phyloP scores from a whole-genome alignment of 1,140 invertebrate genomes.

The Philaenus spumarius region DNA sequence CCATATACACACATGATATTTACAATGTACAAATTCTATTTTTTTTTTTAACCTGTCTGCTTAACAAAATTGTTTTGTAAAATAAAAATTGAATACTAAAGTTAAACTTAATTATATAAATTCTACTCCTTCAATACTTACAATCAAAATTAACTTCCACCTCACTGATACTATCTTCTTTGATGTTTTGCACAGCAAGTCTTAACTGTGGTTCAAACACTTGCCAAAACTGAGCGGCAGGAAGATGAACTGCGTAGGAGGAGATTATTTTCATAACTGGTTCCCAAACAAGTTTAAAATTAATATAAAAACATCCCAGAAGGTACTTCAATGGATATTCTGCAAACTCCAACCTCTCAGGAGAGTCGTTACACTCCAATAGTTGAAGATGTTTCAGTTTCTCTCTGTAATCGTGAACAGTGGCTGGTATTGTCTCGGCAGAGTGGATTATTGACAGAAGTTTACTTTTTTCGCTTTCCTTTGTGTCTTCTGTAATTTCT shows the following conservation, averaged over 20 bases:
- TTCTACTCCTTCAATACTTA: too few relatives aligned
- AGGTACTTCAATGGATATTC: conserved; percentile 61
- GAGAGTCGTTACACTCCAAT: conserved; percentile 42
- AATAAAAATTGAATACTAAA: too few relatives aligned
- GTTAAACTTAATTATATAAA: too few relatives aligned
- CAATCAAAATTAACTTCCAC: too few relatives aligned
- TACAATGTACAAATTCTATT: too few relatives aligned
- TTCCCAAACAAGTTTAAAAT: conserved; percentile 85
- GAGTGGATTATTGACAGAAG: conserved; percentile 59
- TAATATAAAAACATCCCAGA: conserved; percentile 73
- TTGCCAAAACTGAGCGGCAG: conserved; percentile 66
- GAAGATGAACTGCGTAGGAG: conserved; percentile 58
- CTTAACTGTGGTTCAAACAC: conserved; percentile 59
- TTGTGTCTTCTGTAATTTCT: conserved; percentile 40
- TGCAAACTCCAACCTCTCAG: background rate
- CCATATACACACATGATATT: too few relatives aligned
- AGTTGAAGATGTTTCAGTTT: conserved; percentile 66
- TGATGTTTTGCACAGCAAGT: conserved; percentile 33
- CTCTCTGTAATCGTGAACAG: conserved; percentile 69
- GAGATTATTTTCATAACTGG: conserved; percentile 67
- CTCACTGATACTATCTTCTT: too few relatives aligned
- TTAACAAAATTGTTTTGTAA: too few relatives aligned
- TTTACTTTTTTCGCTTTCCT: conserved; percentile 27
- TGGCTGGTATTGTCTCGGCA: conserved; percentile 57
- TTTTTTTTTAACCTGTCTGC: too few relatives aligned